These are phyloP conservation scores for Priocnemis perturbator DNA, from an alignment of 2,888 invertebrate genomes.

Conservation along the genomic window DNA sequence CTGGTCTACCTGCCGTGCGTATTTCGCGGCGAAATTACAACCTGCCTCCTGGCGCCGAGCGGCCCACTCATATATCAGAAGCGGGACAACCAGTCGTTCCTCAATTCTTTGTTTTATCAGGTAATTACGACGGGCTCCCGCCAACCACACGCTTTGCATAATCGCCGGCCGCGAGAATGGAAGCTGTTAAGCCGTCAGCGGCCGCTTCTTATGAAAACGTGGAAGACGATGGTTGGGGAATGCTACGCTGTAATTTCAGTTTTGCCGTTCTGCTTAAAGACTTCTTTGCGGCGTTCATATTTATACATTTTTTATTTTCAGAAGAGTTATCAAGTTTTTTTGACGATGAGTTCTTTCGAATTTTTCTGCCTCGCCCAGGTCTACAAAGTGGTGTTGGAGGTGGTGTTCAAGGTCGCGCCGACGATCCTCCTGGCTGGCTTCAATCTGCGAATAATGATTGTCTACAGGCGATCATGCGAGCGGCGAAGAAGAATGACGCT, in stretches of 20 bases:
- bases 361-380: slow-evolving; percentile 63
- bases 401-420: slow-evolving; percentile 83
- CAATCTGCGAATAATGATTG: slow-evolving; percentile 82
- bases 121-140: slow-evolving; percentile 56
- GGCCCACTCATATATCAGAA: slow-evolving; percentile 79
- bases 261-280: too few species aligned
- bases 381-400: slow-evolving; percentile 81
- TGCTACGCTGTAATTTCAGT: too few species aligned
- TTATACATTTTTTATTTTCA: too few species aligned
- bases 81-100: slow-evolving; percentile 76
- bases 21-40: slow-evolving; percentile 80
- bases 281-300: too few species aligned
- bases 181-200: not conserved
- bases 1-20: slow-evolving; percentile 83
- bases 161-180: not conserved
- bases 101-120: slow-evolving; percentile 77
- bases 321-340: too few species aligned
- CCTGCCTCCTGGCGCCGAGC: slow-evolving; percentile 76
- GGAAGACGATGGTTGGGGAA: too few species aligned
- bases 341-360: too few species aligned
- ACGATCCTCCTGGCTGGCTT: slow-evolving; percentile 81
- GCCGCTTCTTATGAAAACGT: too few species aligned
- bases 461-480: slow-evolving; percentile 81
- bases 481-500: slow-evolving; percentile 82
- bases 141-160: slow-evolving; percentile 31